Evolutionary conservation across 2,113 vertebrate species (phyloP).

Genomic region (Solea solea): DNA sequence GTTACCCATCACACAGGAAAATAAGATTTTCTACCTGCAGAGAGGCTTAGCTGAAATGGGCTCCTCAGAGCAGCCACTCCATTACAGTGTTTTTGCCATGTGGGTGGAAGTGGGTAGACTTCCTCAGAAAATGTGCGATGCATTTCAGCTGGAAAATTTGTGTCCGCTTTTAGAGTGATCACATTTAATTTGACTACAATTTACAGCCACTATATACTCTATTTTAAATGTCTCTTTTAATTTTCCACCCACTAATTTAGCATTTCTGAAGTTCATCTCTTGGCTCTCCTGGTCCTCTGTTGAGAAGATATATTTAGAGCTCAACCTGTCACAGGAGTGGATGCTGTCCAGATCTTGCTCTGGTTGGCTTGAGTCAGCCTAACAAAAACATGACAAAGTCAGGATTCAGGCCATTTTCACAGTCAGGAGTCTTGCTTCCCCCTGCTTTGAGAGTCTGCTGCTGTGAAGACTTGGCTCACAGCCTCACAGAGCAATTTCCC

Average conservation of each 20-base stretch:
- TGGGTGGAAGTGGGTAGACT: constrained; percentile 52
- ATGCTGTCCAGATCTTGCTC: constrained; percentile 68
- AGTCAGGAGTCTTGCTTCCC: constrained; percentile 66
- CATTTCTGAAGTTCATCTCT: constrained; percentile 28
- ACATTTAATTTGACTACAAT: constrained; percentile 15
- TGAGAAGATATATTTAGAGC: constrained; percentile 67
- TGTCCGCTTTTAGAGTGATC: constrained; percentile 1
- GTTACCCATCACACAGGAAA: constrained; percentile 61
- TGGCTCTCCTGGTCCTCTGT: constrained; percentile 21
- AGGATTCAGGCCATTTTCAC: constrained; percentile 30
- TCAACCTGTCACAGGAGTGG: constrained; percentile 62
- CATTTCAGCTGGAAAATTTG: constrained; percentile 16
- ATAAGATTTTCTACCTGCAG: constrained; percentile 65
- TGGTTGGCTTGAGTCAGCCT: constrained; percentile 66
- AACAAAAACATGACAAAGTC: constrained; percentile 66
- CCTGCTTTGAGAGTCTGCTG: constrained; percentile 61
- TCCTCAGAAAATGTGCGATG: constrained; percentile 19
- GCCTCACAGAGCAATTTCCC: constrained; percentile 37
- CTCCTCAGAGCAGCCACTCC: constrained; percentile 56
- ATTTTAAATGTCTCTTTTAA: constrained; percentile 17
- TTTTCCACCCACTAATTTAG: constrained; percentile 26
- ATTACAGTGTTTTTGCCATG: constrained; percentile 47
- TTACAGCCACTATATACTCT: neutral
- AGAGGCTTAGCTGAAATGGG: constrained; percentile 58
- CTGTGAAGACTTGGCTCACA: constrained; percentile 27